A percentile compares a stretch with the other conserved stretches of the same genome.
Evolutionary conservation across 2,797 vertebrate species (phyloP).

Genomic region (Catamblyrhynchus diadema): DNA sequence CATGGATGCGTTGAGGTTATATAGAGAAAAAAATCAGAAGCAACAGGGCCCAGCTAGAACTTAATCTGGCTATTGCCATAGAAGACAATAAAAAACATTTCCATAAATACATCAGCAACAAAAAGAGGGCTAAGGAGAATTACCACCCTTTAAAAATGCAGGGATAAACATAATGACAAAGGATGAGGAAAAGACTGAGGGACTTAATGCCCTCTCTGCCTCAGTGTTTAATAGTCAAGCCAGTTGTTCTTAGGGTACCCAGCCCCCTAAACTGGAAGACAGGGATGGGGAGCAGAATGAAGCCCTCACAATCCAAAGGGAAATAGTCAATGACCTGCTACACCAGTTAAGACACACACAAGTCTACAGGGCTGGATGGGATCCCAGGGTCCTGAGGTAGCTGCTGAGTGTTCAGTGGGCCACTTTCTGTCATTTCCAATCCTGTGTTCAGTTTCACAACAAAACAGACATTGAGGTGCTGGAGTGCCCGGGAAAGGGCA

Average conservation of each 20-base stretch:
- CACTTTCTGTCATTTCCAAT: fast-evolving
- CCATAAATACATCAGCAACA: background rate
- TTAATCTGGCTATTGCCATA: background rate
- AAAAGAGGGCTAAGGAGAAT: background rate
- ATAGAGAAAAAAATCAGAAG: background rate
- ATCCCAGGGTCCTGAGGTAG: background rate
- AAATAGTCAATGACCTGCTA: background rate
- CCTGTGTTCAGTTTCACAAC: background rate
- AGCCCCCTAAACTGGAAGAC: background rate
- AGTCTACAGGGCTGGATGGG: background rate
- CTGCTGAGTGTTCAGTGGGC: background rate
- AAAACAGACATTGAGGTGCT: background rate
- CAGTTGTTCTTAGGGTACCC: background rate
- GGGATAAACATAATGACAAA: background rate
- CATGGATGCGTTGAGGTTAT: background rate
- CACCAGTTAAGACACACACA: background rate
- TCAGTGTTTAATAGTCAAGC: background rate
- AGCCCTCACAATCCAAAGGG: background rate
- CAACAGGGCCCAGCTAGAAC: background rate
- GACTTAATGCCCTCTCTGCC: background rate
- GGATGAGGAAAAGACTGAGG: background rate
- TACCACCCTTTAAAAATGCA: background rate
- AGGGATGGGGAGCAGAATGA: background rate
- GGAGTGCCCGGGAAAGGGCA: background rate
- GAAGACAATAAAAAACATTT: background rate